phyloP scores from a whole-genome alignment of 2,113 vertebrate genomes.

The Oreocharis arfaki region DNA sequence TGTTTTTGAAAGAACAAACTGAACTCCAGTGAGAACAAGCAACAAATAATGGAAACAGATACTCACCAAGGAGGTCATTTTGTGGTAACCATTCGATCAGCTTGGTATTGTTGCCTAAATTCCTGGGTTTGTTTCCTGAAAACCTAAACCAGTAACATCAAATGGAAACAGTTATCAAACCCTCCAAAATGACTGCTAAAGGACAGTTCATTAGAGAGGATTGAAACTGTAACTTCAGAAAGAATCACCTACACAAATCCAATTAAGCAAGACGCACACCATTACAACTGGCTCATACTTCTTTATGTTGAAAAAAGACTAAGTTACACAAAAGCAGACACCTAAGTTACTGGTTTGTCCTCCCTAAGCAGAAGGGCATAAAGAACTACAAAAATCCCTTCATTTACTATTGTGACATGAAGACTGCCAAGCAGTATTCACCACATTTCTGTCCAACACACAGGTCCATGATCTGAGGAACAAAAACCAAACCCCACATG shows the following conservation, averaged over 20 bases:
- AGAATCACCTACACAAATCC: neutral
- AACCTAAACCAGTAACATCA: constrained; percentile 75
- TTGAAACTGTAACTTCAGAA: neutral
- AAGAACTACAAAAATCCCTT: neutral
- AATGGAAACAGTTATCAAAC: neutral
- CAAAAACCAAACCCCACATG: neutral
- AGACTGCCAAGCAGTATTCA: neutral
- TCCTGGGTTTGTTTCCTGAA: constrained; percentile 89
- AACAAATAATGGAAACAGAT: neutral
- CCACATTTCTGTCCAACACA: neutral
- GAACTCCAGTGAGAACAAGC: neutral
- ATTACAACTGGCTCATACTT: neutral
- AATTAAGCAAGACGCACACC: neutral
- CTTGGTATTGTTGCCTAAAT: constrained; percentile 95
- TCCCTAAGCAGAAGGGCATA: accelerated
- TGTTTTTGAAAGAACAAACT: neutral
- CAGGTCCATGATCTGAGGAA: neutral
- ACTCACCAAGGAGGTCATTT: constrained; percentile 94
- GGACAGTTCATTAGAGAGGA: neutral
- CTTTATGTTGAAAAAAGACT: neutral
- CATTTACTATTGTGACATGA: accelerated
- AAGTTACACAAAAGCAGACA: neutral
- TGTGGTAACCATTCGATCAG: constrained; percentile 98
- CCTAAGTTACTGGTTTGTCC: neutral
- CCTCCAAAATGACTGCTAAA: neutral